phyloP scores from a whole-genome alignment of 1,140 invertebrate genomes.

The Berghia stephanieae region DNA sequence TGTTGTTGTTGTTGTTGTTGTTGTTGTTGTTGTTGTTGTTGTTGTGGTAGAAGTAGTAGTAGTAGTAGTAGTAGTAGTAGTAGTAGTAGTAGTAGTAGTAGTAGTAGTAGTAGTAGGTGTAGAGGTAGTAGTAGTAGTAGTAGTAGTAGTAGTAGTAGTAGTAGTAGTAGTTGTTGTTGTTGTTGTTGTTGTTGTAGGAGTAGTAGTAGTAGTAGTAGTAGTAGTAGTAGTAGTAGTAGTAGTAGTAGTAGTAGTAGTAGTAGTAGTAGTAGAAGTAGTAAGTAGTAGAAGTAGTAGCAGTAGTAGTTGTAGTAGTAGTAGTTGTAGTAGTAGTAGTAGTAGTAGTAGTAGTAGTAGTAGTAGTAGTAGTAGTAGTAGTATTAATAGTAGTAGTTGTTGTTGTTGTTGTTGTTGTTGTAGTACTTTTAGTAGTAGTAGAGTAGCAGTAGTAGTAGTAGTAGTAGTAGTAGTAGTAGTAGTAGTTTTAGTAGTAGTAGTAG shows the following conservation, averaged over 20 bases:
- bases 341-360: too few relatives aligned
- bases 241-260: slow-evolving; percentile 2
- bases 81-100: slow-evolving; percentile 3
- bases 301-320: background rate
- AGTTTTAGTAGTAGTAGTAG: background rate
- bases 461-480: too few relatives aligned
- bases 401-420: background rate
- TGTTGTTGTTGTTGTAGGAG: too few relatives aligned
- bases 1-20: too few relatives aligned
- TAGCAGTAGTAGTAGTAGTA: background rate
- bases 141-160: too few relatives aligned
- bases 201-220: slow-evolving; percentile 1
- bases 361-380: background rate
- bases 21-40: too few relatives aligned
- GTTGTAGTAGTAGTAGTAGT: background rate
- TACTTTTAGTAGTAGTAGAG: background rate
- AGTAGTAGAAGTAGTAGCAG: background rate
- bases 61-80: too few relatives aligned
- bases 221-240: slow-evolving; percentile 1
- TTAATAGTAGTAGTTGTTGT: background rate
- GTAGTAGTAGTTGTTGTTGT: too few relatives aligned
- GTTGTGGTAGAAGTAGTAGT: too few relatives aligned
- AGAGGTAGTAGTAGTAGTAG: too few relatives aligned
- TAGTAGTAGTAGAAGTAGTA: too few relatives aligned
- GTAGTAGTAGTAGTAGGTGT: background rate